Evolutionary conservation across 1,140 invertebrate genomes (phyloP).

Genomic region (Sarcophaga bullata): DNA sequence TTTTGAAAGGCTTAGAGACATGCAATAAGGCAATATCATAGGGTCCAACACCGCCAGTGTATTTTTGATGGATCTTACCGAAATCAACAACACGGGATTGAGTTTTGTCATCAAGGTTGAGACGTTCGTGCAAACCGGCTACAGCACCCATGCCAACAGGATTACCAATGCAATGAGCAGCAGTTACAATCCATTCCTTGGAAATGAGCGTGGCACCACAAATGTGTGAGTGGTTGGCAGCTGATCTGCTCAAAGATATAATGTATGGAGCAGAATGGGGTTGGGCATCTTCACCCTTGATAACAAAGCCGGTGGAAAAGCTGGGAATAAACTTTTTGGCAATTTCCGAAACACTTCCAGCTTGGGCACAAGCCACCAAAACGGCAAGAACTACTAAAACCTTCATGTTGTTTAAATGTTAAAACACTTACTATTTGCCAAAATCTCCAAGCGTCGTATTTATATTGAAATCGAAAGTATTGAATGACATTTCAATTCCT

Average conservation of each 20-base stretch:
- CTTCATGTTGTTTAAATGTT: conserved; percentile 52
- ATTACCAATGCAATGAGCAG: conserved; percentile 57
- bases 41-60: conserved; percentile 68
- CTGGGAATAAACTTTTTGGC: conserved; percentile 54
- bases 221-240: conserved; percentile 54
- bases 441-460: not conserved
- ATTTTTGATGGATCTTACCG: conserved; percentile 67
- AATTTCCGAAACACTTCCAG: conserved; percentile 46
- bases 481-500: not conserved
- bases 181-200: conserved; percentile 59
- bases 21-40: conserved; percentile 74
- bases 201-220: conserved; percentile 58
- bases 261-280: conserved; percentile 62
- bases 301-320: conserved; percentile 57
- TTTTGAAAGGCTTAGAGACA: conserved; percentile 68
- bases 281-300: conserved; percentile 60
- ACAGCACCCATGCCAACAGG: conserved; percentile 52
- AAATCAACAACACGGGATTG: conserved; percentile 67
- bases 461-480: not conserved
- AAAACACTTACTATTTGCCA: conserved; percentile 2
- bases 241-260: conserved; percentile 52
- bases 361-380: conserved; percentile 51
- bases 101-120: conserved; percentile 57
- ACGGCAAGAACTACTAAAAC: conserved; percentile 51
- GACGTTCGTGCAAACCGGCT: conserved; percentile 57